Base-by-base conservation (phyloP, 1,140 invertebrate genomes). In the Bombus haemorrhoidalis region DNA sequence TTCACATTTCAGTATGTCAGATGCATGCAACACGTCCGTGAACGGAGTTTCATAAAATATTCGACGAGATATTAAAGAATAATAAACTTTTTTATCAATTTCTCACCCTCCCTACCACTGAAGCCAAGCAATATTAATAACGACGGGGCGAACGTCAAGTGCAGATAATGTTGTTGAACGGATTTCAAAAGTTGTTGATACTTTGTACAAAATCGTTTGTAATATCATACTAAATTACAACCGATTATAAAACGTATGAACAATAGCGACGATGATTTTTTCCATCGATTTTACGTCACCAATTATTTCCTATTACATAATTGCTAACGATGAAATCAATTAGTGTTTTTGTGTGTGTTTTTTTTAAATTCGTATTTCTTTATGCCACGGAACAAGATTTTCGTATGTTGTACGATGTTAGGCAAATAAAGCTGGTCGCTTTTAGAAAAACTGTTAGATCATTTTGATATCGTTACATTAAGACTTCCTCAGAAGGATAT, bases 21-120 rank as follows among this genome's bases (percentile, higher is more conserved):
- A 37, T 76, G 87, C 87, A 88, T 82, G 87, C 82, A 34, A 59
- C 64, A 59, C 13, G 75, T 59, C 32, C 53, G 32, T 73, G n/a
- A 62, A 73, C 59, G 66, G 69, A 43, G 69, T 88, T 87, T 73
- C 78, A 87, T 89, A 89, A 89, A 89, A 88, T 74, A 87, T 85
- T 88, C 79, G 68, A 86, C 81, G 79, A 72, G 83, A 86, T 85
- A 86, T 89, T 89, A 88, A 88, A 89, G 84, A 88, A 88, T 88
- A 89, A 89, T 89, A 88, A 89, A 89, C 79, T 86, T 88, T 68
- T 87, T 88, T 88, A 88, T 88, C 85, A 88, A 88, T 88, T 88
- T 83, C 87, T 79, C 77, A 18, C 87, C 69, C 72, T 87, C 34
- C 22, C 18, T 39, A 13, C 6, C 34, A 34, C 6, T 8, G 32